Conservation (phyloP, 2,888 invertebrate species). For the Dicyrtomina minuta region DNA sequence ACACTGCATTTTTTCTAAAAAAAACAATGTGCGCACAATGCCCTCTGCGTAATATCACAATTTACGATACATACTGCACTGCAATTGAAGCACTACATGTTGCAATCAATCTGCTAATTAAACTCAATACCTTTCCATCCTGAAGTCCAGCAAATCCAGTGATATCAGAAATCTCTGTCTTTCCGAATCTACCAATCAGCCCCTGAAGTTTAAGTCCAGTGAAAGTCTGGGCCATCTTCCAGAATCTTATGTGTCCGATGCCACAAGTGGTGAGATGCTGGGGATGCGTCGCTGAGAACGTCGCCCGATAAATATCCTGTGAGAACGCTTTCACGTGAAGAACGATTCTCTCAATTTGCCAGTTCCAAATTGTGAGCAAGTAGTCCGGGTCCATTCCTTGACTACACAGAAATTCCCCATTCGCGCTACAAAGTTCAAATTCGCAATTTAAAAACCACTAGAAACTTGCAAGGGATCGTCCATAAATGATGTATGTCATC, state of each 20-base stretch:
- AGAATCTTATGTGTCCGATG: conserved; percentile 79
- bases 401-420: conserved; percentile 76
- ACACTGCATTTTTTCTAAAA: no score
- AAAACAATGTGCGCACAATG: background rate
- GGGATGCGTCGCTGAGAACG: conserved; percentile 78
- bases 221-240: conserved; percentile 90
- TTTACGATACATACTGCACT: no score
- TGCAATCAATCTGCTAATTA: background rate
- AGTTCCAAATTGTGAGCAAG: conserved; percentile 85
- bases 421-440: conserved; percentile 63
- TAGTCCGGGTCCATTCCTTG: conserved; percentile 85
- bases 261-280: conserved; percentile 78
- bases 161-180: conserved; percentile 88
- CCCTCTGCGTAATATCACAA: no score
- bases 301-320: conserved; percentile 74
- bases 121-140: conserved; percentile 72
- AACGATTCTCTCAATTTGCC: conserved; percentile 73
- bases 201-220: conserved; percentile 88
- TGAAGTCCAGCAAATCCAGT: conserved; percentile 80
- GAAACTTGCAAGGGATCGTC: background rate
- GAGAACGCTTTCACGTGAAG: conserved; percentile 79
- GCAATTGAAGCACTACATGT: no score
- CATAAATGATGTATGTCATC: background rate
- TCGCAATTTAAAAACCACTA: background rate
- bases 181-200: conserved; percentile 84